A percentile compares a stretch with the other conserved stretches of the same genome.
These are phyloP conservation scores for Corythornis cristatus DNA, from an alignment of 2,113 vertebrate genomes.

Conservation along the genomic window DNA sequence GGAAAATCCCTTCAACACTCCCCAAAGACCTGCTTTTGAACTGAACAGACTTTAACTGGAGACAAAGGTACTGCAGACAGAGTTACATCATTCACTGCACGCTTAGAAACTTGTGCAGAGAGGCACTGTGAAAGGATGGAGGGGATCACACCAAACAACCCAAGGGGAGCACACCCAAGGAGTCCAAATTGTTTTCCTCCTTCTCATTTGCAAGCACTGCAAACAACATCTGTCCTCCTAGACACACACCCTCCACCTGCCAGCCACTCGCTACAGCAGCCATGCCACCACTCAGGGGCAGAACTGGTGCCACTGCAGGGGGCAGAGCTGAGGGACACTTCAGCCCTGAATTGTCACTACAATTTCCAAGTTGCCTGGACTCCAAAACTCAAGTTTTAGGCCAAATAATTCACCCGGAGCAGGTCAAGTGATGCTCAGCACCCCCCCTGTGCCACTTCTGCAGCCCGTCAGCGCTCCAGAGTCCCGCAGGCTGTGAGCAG, in stretches of 20 bases:
- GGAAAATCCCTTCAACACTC: not conserved
- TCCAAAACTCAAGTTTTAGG: not conserved
- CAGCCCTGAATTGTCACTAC: not conserved
- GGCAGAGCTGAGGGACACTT: not conserved
- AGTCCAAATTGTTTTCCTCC: not conserved
- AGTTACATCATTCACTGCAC: too few species aligned
- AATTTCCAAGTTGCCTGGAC: not conserved
- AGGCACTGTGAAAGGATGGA: not conserved
- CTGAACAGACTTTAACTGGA: not conserved
- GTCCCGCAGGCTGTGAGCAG: not conserved
- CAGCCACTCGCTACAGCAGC: fast-evolving
- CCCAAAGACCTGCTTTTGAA: not conserved
- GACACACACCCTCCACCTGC: too few species aligned
- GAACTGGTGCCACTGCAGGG: not conserved
- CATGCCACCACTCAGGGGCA: not conserved
- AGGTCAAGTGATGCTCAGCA: not conserved
- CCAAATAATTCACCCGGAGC: not conserved
- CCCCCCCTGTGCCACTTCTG: fast-evolving
- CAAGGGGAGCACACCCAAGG: fast-evolving
- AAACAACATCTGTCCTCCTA: not conserved
- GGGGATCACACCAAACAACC: fast-evolving
- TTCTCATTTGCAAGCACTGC: not conserved
- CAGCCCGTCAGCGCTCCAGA: not conserved
- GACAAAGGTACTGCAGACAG: not conserved
- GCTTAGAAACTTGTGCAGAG: not conserved